Evolutionary conservation across 1,140 invertebrate genomes (phyloP).

Genomic region (Drosophila aff.): DNA sequence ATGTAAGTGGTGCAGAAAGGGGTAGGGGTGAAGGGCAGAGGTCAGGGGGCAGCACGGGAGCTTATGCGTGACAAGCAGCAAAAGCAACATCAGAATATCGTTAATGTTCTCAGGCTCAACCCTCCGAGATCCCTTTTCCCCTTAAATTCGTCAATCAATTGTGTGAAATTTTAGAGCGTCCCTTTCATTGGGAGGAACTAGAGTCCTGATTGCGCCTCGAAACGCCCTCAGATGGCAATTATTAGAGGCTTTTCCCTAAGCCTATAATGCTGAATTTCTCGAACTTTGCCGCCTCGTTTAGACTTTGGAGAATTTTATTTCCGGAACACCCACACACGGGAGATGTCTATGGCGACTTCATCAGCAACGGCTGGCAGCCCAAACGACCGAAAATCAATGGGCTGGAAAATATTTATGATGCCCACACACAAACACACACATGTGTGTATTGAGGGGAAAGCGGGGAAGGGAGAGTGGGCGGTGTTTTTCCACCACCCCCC

Average conservation of each 20-base stretch:
- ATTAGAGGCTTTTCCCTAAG: constrained; percentile 35
- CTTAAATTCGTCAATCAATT: constrained; percentile 31
- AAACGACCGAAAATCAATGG: constrained; percentile 82
- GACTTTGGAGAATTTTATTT: constrained; percentile 45
- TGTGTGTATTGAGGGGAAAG: constrained; percentile 6
- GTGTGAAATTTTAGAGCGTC: constrained; percentile 11
- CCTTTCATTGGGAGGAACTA: not conserved
- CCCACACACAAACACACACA: constrained; percentile 50
- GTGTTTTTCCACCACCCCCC: not conserved
- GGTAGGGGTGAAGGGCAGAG: not conserved
- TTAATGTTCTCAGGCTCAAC: constrained; percentile 10
- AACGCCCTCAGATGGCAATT: constrained; percentile 32
- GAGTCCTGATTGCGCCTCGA: constrained; percentile 7
- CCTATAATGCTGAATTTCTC: constrained; percentile 28
- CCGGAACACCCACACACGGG: constrained; percentile 41
- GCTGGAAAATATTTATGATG: constrained; percentile 82
- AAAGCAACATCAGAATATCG: constrained; percentile 39
- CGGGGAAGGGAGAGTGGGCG: not conserved
- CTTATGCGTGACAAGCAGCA: constrained; percentile 62
- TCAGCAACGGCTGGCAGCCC: constrained; percentile 72
- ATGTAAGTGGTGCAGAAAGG: not conserved
- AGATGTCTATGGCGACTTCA: constrained; percentile 60
- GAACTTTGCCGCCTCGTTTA: constrained; percentile 37
- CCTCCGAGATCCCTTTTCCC: constrained; percentile 14
- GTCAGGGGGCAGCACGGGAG: constrained; percentile 23